Base-by-base conservation (phyloP, 2,888 invertebrate genomes). In the Hypsopygia costalis region DNA sequence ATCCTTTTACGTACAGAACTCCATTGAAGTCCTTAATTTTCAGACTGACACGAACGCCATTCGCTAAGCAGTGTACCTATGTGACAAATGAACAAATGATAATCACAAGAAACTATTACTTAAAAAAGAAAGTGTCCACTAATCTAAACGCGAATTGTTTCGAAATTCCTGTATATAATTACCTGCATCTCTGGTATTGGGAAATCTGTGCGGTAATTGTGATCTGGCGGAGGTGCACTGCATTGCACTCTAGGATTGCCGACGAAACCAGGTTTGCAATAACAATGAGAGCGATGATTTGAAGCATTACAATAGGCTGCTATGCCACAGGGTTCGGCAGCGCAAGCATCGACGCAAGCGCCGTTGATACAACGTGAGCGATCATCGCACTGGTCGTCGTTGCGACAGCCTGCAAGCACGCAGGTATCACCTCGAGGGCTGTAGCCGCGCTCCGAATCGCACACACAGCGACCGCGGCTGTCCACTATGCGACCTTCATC, bases 1-100 rank as follows among this genome's bases (percentile, higher is more conserved):
- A 96, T 22, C 97, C 97, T 82, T 97, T 97, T 0, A 98, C 97
- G 64, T 98, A 98, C 1, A 97, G 83, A 0, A 97, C 94, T 9
- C 97, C 97, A 61, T 96, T 95, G 73, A 97, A 97, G 43, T 94
- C 94, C 58, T 92, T 92, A 22, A 95, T 93, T 61, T 93, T 92
- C 34, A 96, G 93, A 63, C 94, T 93, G 0, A 97, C 97, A 71
- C 95, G 94, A 6, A 98, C 96, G 27, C 97, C 97, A 69, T 97
- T 97, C 8, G 97, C 96, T 50, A 97, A 85, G 76, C 97, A 98
- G 62, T 94, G 95, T 9, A 97, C 97, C 86, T 87, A 29, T 11
- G 11, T 30, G 29, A 36, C 48, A 43, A 49, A 47, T 25, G 40
- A 34, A 51, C 16, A 37, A 32, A 29, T n/a, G 8, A 29, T 35